Evolutionary conservation across 1,140 invertebrate genomes (phyloP).

Genomic region (Amyelois transitella): DNA sequence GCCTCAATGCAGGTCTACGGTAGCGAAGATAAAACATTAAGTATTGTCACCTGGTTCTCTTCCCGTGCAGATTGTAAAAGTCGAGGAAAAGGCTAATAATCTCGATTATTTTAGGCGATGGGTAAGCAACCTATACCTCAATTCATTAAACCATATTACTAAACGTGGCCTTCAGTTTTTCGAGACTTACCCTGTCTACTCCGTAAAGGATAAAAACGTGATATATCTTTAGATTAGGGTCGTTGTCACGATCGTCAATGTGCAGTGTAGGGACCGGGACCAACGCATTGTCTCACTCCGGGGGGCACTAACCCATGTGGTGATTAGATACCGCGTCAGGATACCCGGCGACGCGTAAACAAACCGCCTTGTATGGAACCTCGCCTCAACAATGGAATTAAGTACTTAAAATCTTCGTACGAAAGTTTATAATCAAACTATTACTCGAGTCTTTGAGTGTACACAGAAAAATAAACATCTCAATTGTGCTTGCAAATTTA

Average conservation of each 20-base stretch:
- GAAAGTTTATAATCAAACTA: background rate
- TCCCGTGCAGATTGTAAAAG: no score
- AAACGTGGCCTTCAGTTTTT: no score
- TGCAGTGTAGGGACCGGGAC: constrained; percentile 37
- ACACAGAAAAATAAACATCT: background rate
- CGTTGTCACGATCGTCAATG: constrained; percentile 26
- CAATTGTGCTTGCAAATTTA: background rate
- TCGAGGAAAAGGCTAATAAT: no score
- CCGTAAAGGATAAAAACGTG: no score
- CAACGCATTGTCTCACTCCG: constrained; percentile 66
- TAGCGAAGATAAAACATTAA: no score
- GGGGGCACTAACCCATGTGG: constrained; percentile 66
- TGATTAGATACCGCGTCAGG: constrained; percentile 16
- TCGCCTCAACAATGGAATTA: no score
- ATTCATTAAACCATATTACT: no score
- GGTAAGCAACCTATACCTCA: no score
- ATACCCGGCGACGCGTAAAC: constrained; percentile 34
- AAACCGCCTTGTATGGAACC: constrained; percentile 13
- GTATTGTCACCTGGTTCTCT: no score
- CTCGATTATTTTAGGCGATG: no score
- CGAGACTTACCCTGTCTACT: no score
- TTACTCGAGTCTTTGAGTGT: background rate
- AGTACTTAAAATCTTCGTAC: background rate
- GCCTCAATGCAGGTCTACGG: no score
- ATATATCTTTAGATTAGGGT: constrained; percentile 30